Evolutionary conservation across 2,113 vertebrate genomes (phyloP), one percentile per base, ranked within the genome.

Genomic region (Oryzias curvinotus): DNA sequence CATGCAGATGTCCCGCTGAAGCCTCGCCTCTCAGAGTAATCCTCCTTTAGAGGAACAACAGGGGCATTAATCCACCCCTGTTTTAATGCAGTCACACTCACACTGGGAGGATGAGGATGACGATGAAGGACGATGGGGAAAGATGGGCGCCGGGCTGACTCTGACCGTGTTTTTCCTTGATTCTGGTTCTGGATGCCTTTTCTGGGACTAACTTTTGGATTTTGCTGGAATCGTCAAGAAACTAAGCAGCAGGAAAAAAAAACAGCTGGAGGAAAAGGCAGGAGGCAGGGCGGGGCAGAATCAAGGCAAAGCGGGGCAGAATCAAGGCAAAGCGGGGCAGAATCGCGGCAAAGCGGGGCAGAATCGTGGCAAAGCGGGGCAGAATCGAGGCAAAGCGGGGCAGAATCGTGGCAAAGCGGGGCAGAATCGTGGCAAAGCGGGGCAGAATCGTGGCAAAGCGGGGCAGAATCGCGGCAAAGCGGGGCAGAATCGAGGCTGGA

Each of bases 1-100:
- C 18, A 5, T 10, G 21, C 28, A 30, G 55, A 23, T 16, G 4
- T 47, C 42, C 57, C 3, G 49, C 25, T 17, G 14, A 23, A n/a
- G 14, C 51, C 19, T 16, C 8, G 46, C 50, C 54, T 7, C 47
- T 54, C 55, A 47, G 69, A 73, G 69, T 81, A 74, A 83, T 85
- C 77, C 54, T 55, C 26, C 28, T 21, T n/a, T 17, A 23, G 49
- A 36, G 66, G 26, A 26, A 75, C 43, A 41, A 45, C 41, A 59
- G 50, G 68, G 62, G 59, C 28, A 0, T 48, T 45, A 2, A 4
- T 4, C 26, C 70, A 67, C 75, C 70, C 82, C 54, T 63, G 21
- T 45, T 61, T 21, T 44, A 15, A 46, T 17, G 61, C 21, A 12
- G 55, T 15, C 48, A 16, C 18, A 57, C 19, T 55, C 44, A 62